These are phyloP conservation scores for Notospermus geniculatus DNA, from an alignment of 1,140 invertebrate species.

Conservation along the genomic window DNA sequence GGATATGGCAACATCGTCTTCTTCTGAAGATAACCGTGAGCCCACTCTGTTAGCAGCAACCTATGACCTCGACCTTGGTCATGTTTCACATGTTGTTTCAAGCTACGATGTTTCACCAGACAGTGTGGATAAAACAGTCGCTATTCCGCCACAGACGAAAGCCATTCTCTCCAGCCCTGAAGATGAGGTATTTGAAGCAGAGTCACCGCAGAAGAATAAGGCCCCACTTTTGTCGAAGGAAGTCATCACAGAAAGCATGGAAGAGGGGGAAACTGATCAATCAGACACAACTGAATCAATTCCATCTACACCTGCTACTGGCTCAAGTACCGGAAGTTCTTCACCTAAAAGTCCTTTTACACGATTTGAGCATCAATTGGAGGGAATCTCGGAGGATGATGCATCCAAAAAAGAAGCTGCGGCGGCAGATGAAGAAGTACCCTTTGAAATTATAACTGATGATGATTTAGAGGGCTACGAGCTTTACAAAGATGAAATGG, in stretches of 20 bases:
- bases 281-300: constrained; percentile 26
- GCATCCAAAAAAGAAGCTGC: constrained; percentile 14
- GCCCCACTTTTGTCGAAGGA: background rate
- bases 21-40: constrained; percentile 47
- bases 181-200: constrained; percentile 61
- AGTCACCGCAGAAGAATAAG: constrained; percentile 42
- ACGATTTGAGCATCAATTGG: background rate
- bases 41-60: constrained; percentile 52
- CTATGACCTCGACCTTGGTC: constrained; percentile 53
- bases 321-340: constrained; percentile 26
- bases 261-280: constrained; percentile 13
- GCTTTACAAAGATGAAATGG: constrained; percentile 25
- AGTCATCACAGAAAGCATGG: constrained; percentile 1
- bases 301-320: constrained; percentile 41
- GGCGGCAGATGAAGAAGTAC: constrained; percentile 41
- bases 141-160: constrained; percentile 38
- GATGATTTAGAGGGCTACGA: constrained; percentile 47
- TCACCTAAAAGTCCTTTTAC: too few relatives aligned
- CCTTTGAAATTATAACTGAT: constrained; percentile 55
- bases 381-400: background rate
- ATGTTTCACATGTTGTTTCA: constrained; percentile 50
- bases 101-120: constrained; percentile 53
- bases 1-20: constrained; percentile 49
- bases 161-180: constrained; percentile 53
- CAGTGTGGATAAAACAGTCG: constrained; percentile 47